Base-by-base conservation (phyloP, 2,113 vertebrate species). In the Osmerus eperlanus region DNA sequence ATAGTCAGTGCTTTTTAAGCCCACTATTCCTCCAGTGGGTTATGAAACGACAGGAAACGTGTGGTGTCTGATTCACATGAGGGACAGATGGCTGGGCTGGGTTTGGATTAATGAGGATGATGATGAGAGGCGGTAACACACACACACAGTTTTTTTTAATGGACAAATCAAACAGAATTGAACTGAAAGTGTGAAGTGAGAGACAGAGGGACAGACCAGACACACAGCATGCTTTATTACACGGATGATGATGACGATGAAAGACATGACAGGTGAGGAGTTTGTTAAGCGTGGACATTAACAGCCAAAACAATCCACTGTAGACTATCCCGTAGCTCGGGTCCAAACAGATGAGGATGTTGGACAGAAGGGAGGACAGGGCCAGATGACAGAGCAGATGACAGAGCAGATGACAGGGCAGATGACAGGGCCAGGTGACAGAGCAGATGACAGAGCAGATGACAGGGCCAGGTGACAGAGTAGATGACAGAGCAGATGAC, bases 61-160 rank as follows among this genome's bases (percentile, higher is more conserved):
- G 28, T 4, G 14, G 7, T 15, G 12, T 25, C 54, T 55, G 54
- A 18, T 15, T 14, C n/a, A 19, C 8, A 18, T 55, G 54, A 18
- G n/a, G 3, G 77, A 77, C 82, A 84, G 81, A 87, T 81, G 81
- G 81, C 41, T 70, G 65, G 67, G 78, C 41, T 73, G 68, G 14
- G 74, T 55, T 14, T 23, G 71, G 66, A 77, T 79, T 77, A 76
- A 68, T 66, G 62, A 56, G 32, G 56, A 67, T 36, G 67, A 15
- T 23, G 32, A 14, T 51, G 52, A 55, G 68, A 75, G 41, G 54
- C 54, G n/a, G n/a, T 56, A 56, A 15, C 14, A 56, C 54, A 29
- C 54, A 29, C 69, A 36, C 67, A 80, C 21, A 78, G 69, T 13
- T 79, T 23, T 70, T 63, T 83, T 86, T 80, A 87, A 87, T 86